Evolutionary conservation across 2,113 vertebrate species (phyloP).

Genomic region (Chrysochloris asiatica): DNA sequence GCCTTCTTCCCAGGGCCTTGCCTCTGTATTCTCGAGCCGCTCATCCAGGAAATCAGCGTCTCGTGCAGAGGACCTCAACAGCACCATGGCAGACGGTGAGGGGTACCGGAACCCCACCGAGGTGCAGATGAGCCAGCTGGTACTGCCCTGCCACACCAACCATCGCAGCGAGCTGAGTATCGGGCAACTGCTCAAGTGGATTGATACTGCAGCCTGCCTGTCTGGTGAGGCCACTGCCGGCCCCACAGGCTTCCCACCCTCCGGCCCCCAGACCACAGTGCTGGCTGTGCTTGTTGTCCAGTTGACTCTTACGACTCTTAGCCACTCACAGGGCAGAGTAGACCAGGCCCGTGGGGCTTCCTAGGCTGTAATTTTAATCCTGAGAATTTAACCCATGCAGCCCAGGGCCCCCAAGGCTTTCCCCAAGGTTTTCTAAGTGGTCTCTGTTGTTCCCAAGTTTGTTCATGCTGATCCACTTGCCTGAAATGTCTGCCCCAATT

Average conservation of each 20-base stretch:
- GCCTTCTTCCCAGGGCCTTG: not conserved
- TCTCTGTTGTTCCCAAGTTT: not conserved
- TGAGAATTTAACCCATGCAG: too few species aligned
- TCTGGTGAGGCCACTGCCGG: slow-evolving; percentile 85
- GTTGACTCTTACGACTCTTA: not conserved
- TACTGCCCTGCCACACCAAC: slow-evolving; percentile 96
- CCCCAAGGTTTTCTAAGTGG: not conserved
- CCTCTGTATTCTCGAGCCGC: slow-evolving; percentile 64
- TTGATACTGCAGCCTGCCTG: slow-evolving; percentile 96
- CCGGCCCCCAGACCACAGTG: too few species aligned
- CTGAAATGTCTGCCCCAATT: not conserved
- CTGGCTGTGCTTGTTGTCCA: too few species aligned
- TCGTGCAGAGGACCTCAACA: not conserved
- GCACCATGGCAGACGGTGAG: slow-evolving; percentile 78
- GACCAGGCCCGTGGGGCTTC: not conserved
- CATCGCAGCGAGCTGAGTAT: slow-evolving; percentile 92
- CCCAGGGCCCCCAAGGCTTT: too few species aligned
- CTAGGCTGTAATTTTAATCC: not conserved
- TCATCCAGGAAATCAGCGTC: slow-evolving; percentile 55
- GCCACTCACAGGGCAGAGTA: not conserved
- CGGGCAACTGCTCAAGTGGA: slow-evolving; percentile 98
- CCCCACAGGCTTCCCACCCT: too few species aligned
- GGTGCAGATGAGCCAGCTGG: slow-evolving; percentile 98
- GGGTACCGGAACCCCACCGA: slow-evolving; percentile 91
- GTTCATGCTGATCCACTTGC: not conserved